phyloP scores from a whole-genome alignment of 2,113 vertebrate genomes.

The Acinonyx jubatus region DNA sequence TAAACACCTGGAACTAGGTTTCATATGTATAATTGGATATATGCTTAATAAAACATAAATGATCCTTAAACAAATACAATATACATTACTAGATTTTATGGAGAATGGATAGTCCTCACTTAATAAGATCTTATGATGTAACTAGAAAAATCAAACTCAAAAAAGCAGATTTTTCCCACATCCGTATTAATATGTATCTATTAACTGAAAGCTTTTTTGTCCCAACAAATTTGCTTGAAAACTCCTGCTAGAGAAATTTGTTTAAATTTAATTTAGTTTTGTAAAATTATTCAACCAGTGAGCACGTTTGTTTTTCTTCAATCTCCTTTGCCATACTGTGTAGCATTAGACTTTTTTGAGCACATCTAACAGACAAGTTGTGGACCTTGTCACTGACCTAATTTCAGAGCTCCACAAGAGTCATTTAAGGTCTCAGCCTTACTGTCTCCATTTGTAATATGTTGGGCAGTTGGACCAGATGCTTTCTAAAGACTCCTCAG shows the following conservation, averaged over 20 bases:
- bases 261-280: background rate
- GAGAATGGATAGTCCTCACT: background rate
- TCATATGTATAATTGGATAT: background rate
- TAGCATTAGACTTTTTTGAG: background rate
- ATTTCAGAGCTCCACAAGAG: background rate
- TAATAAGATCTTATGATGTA: background rate
- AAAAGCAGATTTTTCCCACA: background rate
- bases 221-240: background rate
- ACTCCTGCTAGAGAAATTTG: background rate
- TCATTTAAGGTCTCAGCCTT: background rate
- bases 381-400: background rate
- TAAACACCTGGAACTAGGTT: background rate
- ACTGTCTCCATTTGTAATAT: background rate
- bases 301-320: background rate
- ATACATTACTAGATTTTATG: background rate
- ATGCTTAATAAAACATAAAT: background rate
- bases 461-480: background rate
- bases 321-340: background rate
- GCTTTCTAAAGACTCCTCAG: background rate
- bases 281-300: background rate
- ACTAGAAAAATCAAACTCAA: background rate
- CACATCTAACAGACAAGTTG: background rate
- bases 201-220: background rate
- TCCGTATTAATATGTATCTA: background rate
- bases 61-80: background rate